Percentiles rank a stretch among this genome's conserved stretches.
Conservation (phyloP, 2,888 invertebrate genomes). For the Luffia ferchaultella region DNA sequence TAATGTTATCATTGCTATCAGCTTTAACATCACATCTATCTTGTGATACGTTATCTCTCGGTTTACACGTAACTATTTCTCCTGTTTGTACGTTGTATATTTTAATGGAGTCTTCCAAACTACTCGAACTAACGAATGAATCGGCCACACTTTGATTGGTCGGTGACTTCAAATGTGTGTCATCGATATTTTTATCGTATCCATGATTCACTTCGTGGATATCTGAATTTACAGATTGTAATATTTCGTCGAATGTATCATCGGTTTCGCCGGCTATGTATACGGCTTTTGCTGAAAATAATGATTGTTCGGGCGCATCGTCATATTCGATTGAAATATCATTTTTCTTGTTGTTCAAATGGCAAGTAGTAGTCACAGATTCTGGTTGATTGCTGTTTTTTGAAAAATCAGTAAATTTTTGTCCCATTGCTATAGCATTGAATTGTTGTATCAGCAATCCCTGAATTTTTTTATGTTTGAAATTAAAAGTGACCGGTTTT, state of each 20-base stretch:
- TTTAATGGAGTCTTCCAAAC: conserved; percentile 59
- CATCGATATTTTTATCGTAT: conserved; percentile 20
- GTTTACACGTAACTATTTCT: conserved; percentile 55
- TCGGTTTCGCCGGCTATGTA: conserved; percentile 45
- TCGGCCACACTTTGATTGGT: conserved; percentile 33
- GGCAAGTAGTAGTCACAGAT: conserved; percentile 35
- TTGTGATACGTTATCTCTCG: conserved; percentile 51
- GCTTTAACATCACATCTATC: conserved; percentile 33
- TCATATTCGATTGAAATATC: conserved; percentile 53
- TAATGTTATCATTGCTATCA: conserved; percentile 47
- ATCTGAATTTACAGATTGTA: conserved; percentile 29
- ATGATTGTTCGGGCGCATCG: conserved; percentile 31
- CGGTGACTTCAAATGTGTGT: conserved; percentile 33
- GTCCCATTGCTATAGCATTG: conserved; percentile 48
- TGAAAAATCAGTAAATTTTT: conserved; percentile 43
- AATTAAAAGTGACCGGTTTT: too few relatives aligned
- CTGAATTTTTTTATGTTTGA: conserved; percentile 50
- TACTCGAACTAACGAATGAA: conserved; percentile 50
- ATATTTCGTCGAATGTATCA: conserved; percentile 46
- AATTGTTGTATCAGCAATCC: conserved; percentile 58
- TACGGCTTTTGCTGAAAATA: conserved; percentile 42
- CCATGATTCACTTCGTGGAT: conserved; percentile 11
- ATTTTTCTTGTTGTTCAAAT: conserved; percentile 24
- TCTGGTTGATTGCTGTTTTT: conserved; percentile 27
- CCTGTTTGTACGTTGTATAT: conserved; percentile 61